These are phyloP conservation scores for Drosophila sucinea DNA, from an alignment of 1,140 invertebrate species.

Conservation along the genomic window DNA sequence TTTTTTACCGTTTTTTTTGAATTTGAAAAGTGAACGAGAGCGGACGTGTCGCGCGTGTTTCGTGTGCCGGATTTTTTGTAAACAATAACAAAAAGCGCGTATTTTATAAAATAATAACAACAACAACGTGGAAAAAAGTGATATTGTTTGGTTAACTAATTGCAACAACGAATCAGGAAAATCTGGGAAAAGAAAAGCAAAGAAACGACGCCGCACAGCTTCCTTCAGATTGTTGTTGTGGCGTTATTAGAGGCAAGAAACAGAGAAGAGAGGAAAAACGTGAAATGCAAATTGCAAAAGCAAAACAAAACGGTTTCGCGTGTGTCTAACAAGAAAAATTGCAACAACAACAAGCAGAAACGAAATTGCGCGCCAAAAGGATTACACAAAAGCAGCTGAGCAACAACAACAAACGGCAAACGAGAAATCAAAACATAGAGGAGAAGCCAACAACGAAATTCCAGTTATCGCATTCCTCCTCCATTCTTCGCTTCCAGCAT, in stretches of 20 bases:
- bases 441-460: constrained; percentile 16
- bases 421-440: constrained; percentile 18
- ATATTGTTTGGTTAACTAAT: constrained; percentile 3
- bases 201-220: constrained; percentile 7
- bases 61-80: neutral
- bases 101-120: neutral
- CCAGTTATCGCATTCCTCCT: constrained; percentile 16
- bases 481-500: neutral
- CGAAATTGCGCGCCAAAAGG: constrained; percentile 77
- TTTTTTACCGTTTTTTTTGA: too few species aligned
- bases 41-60: too few species aligned
- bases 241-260: constrained; percentile 59
- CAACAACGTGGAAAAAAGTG: neutral
- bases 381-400: constrained; percentile 58
- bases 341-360: constrained; percentile 35
- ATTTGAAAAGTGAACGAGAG: too few species aligned
- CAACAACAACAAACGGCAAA: constrained; percentile 20
- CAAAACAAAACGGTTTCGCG: constrained; percentile 63
- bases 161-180: constrained; percentile 2
- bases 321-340: constrained; percentile 51
- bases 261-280: constrained; percentile 49
- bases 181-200: constrained; percentile 2
- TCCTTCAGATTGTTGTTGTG: constrained; percentile 43
- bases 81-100: neutral
- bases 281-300: constrained; percentile 70